Conservation (phyloP, 2,888 invertebrate species). For the Agrochola litura region DNA sequence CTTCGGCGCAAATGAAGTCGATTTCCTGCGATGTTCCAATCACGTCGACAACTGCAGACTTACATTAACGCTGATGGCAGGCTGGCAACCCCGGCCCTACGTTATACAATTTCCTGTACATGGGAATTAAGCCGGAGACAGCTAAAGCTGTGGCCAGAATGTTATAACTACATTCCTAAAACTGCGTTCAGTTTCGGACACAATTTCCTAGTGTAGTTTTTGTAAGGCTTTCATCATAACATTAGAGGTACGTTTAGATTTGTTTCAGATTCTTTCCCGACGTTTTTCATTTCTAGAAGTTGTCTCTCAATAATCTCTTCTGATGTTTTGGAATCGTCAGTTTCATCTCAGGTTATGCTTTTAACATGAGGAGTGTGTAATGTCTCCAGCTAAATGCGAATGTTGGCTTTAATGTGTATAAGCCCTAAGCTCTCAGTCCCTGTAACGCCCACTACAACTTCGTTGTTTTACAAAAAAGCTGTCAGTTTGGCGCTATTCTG, state of each 20-base stretch:
- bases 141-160: conserved; percentile 27
- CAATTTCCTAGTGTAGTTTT: background rate
- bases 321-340: background rate
- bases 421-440: conserved; percentile 5
- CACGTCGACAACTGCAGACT: conserved; percentile 32
- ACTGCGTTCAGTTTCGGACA: background rate
- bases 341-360: background rate
- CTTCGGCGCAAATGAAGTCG: conserved; percentile 30
- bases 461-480: conserved; percentile 18
- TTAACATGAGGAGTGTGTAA: background rate
- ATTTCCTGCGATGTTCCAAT: conserved; percentile 53
- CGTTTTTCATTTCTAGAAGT: background rate
- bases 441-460: conserved; percentile 27
- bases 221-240: background rate
- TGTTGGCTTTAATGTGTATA: background rate
- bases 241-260: background rate
- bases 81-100: conserved; percentile 26
- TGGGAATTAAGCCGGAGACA: conserved; percentile 26
- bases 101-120: conserved; percentile 52
- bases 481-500: conserved; percentile 15
- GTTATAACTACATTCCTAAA: background rate
- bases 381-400: background rate
- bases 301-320: background rate
- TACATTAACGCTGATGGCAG: conserved; percentile 26
- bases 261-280: background rate